Conservation (phyloP, 2,888 invertebrate species). For the Eupithecia centaureata region DNA sequence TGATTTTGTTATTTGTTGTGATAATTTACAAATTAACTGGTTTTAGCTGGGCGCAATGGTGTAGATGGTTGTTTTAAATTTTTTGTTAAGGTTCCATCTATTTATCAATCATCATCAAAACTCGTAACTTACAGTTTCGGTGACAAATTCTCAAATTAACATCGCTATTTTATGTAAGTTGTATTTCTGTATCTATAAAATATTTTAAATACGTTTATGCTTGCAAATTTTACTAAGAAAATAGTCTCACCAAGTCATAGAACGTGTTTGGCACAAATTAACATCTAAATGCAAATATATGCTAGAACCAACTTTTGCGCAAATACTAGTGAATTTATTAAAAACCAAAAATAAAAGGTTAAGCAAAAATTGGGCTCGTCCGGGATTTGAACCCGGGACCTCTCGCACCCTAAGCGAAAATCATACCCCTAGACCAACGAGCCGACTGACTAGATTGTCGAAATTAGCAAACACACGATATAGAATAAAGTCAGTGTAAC, state of each 20-base stretch:
- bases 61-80: too few relatives aligned
- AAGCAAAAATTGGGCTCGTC: conserved; percentile 74
- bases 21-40: conserved; percentile 1
- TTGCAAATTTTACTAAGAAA: not conserved
- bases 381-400: conserved; percentile 85
- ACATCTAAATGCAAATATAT: not conserved
- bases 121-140: too few relatives aligned
- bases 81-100: too few relatives aligned
- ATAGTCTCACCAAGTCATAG: too few relatives aligned
- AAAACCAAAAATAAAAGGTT: not conserved
- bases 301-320: not conserved
- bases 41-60: not conserved
- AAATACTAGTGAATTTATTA: not conserved
- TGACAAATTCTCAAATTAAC: too few relatives aligned
- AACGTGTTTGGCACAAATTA: not conserved
- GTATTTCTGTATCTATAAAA: not conserved
- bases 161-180: too few relatives aligned
- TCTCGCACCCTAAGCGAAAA: conserved; percentile 84
- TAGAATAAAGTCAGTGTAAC: not conserved
- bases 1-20: conserved; percentile 1
- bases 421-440: conserved; percentile 85
- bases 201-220: not conserved
- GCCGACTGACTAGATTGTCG: conserved; percentile 53
- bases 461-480: conserved; percentile 11
- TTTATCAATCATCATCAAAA: too few relatives aligned